Conservation (phyloP, 2,888 invertebrate species). For the Seira musarum region DNA sequence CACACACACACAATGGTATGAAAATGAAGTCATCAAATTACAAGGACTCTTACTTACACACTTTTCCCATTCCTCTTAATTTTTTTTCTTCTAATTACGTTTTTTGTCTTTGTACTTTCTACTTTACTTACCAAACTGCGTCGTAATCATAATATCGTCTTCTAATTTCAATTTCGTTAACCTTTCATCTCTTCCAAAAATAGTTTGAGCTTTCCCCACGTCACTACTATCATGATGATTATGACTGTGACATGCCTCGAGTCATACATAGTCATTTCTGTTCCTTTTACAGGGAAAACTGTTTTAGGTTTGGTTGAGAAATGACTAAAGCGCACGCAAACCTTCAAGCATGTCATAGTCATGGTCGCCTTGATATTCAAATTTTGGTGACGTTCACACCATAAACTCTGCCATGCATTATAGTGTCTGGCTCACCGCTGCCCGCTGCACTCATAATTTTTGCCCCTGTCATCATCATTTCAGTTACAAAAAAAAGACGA, state of each 20-base stretch:
- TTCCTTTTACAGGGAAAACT: not conserved
- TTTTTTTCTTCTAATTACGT: not conserved
- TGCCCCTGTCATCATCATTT: too few species aligned
- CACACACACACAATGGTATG: not conserved
- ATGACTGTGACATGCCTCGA: not conserved
- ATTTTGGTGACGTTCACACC: too few species aligned
- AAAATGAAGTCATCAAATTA: not conserved
- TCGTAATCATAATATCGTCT: not conserved
- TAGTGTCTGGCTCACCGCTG: too few species aligned
- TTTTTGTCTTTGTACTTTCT: not conserved
- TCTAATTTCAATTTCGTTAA: conserved; percentile 9
- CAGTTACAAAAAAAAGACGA: too few species aligned
- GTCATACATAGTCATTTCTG: not conserved
- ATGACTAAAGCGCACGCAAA: not conserved
- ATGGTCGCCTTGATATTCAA: too few species aligned
- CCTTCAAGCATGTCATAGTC: not conserved
- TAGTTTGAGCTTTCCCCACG: not conserved
- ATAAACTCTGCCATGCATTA: too few species aligned
- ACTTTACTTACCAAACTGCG: not conserved
- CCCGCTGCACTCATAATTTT: too few species aligned
- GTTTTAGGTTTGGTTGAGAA: not conserved
- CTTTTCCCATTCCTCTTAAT: not conserved
- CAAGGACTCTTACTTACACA: not conserved
- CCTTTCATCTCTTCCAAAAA: conserved; percentile 20
- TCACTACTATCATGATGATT: not conserved